Base-by-base conservation (phyloP, 1,140 invertebrate genomes). In the Spodoptera frugiperda region DNA sequence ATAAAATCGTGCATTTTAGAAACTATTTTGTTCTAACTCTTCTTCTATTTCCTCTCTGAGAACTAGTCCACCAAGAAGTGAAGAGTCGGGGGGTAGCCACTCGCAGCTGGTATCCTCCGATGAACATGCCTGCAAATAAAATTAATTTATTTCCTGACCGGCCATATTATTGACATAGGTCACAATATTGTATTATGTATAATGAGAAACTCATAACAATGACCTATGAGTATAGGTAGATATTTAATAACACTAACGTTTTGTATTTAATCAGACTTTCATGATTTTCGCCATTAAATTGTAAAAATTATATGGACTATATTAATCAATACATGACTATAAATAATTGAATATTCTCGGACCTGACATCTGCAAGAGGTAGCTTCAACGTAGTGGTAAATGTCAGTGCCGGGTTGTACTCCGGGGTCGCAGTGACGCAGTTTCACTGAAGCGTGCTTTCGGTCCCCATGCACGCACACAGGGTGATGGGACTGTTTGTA, bases 401-500 rank as follows among this genome's bases (percentile, higher is more conserved):
- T 72, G 5, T 93, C 90, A 3, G 92, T 94, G 19, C 91, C 91
- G 15, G 90, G 85, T 30, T 91, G 83, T 0, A 89, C 90, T 3
- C 87, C 88, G 39, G 92, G 87, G 53, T 94, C 91, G 71, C 92
- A 94, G 59, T 91, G 70, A 2, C 82, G 79, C 19, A 94, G 81
- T 33, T 87, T 89, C 0, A 85, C 86, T 0, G 89, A 91, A 6
- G 89, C 89, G 57, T 90, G 92, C n/a, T 84, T 94, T 0, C 96
- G 93, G 2, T 95, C 94, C 2, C 96, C 96, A 86, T 98, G 97
- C 14, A 97, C 96, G 90, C 98, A 98, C 1, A 98, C 97, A 0
- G 97, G 97, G 89, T 98, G 97, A 80, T 96, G 95, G 4, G 97
- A 97, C 46, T 96, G 95, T 89, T 98, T 98, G 87, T 96, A 98